phyloP scores from a whole-genome alignment of 2,888 invertebrate species.

The Ectropis crepuscularia region DNA sequence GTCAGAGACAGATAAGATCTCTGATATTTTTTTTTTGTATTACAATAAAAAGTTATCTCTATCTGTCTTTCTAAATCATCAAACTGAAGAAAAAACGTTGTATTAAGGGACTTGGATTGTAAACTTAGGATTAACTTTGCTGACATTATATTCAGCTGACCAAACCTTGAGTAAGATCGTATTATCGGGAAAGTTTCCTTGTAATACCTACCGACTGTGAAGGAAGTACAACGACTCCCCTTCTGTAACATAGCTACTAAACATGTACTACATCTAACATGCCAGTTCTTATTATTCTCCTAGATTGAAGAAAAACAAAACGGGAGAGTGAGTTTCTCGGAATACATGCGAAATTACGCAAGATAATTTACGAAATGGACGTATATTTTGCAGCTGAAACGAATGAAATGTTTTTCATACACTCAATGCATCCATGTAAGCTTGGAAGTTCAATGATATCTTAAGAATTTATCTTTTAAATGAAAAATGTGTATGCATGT shows the following conservation, averaged over 20 bases:
- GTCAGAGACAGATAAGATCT: too few relatives aligned
- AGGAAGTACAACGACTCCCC: conserved; percentile 57
- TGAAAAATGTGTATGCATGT: neutral
- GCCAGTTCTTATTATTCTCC: conserved; percentile 44
- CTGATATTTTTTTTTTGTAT: too few relatives aligned
- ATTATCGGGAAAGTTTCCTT: conserved; percentile 35
- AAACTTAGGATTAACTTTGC: too few relatives aligned
- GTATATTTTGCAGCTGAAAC: conserved; percentile 1
- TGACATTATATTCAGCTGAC: neutral
- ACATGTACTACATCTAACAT: conserved; percentile 36
- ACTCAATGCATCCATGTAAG: neutral
- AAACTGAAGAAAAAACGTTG: neutral
- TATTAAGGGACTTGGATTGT: too few relatives aligned
- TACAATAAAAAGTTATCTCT: too few relatives aligned
- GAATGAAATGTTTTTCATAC: neutral
- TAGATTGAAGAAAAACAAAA: conserved; percentile 58
- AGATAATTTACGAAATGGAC: conserved; percentile 31
- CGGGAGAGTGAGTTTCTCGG: conserved; percentile 44
- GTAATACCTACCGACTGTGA: conserved; percentile 25
- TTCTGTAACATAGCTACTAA: conserved; percentile 35
- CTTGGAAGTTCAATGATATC: conserved; percentile 3
- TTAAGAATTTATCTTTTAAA: neutral
- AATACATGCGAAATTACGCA: conserved; percentile 50
- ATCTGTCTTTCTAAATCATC: neutral
- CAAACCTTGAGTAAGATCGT: neutral